These are phyloP conservation scores for Hypomecis atomaria DNA, from an alignment of 2,888 invertebrate genomes.

Conservation along the genomic window DNA sequence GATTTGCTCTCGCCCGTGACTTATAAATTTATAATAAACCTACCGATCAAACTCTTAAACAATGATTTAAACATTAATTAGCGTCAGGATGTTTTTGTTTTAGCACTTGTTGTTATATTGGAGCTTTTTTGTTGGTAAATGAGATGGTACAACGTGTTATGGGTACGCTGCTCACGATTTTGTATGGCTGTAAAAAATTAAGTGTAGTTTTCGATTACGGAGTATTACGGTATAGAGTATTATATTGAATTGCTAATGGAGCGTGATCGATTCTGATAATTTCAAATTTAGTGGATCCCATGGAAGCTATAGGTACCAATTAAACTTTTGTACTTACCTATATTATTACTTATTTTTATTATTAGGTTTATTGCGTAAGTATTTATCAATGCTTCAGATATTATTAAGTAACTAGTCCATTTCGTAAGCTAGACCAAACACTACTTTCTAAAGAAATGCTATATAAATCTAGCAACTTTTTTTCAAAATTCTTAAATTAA, in stretches of 20 bases:
- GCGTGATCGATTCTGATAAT: slow-evolving; percentile 9
- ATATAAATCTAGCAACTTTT: too few relatives aligned
- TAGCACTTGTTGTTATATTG: slow-evolving; percentile 42
- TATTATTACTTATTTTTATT: too few relatives aligned
- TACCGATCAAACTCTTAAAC: slow-evolving; percentile 32
- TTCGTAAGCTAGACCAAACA: too few relatives aligned
- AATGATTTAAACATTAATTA: slow-evolving; percentile 50
- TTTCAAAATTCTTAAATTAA: background rate
- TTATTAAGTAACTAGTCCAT: too few relatives aligned
- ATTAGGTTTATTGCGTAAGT: too few relatives aligned
- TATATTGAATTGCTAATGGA: slow-evolving; percentile 12
- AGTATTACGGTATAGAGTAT: slow-evolving; percentile 12
- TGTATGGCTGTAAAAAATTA: slow-evolving; percentile 18
- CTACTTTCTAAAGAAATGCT: too few relatives aligned
- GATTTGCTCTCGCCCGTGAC: slow-evolving; percentile 59
- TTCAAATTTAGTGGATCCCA: background rate
- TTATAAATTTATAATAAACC: slow-evolving; percentile 33
- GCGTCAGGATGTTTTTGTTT: slow-evolving; percentile 58
- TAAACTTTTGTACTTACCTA: too few relatives aligned
- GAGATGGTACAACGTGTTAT: slow-evolving; percentile 29
- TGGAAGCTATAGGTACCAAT: background rate
- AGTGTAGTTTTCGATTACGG: slow-evolving; percentile 29
- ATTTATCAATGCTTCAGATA: too few relatives aligned
- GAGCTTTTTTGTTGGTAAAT: slow-evolving; percentile 46
- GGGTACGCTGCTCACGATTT: slow-evolving; percentile 45